These are phyloP conservation scores for Argynnis bischoffii DNA, from an alignment of 2,888 invertebrate genomes.

Conservation along the genomic window DNA sequence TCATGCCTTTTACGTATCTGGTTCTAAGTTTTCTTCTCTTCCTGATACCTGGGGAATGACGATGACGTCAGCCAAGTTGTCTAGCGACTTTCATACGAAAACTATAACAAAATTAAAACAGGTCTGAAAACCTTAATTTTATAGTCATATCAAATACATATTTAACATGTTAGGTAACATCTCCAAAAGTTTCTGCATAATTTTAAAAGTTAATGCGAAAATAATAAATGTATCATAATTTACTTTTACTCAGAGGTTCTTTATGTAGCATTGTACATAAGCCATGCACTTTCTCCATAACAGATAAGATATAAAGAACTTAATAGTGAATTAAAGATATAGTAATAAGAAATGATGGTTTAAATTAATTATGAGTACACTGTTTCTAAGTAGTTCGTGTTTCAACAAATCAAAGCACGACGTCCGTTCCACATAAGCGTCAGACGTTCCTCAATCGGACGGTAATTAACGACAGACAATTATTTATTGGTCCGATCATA, in stretches of 20 bases:
- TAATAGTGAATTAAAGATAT: not conserved
- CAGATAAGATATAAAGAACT: not conserved
- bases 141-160: no score
- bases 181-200: no score
- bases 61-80: no score
- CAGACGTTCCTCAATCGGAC: slow-evolving; percentile 57
- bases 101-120: no score
- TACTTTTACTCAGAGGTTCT: not conserved
- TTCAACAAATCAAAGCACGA: slow-evolving; percentile 25
- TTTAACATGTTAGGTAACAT: no score
- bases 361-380: slow-evolving; percentile 11
- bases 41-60: no score
- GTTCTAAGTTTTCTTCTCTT: no score
- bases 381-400: slow-evolving; percentile 7
- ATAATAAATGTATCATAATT: no score
- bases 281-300: not conserved
- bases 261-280: not conserved
- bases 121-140: no score
- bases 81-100: no score
- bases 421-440: slow-evolving; percentile 30
- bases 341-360: not conserved
- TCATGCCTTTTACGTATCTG: no score
- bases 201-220: no score
- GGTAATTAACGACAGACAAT: slow-evolving; percentile 67
- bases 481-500: slow-evolving; percentile 69